Base-by-base conservation (phyloP, 2,888 invertebrate species). In the Eledona agricola region DNA sequence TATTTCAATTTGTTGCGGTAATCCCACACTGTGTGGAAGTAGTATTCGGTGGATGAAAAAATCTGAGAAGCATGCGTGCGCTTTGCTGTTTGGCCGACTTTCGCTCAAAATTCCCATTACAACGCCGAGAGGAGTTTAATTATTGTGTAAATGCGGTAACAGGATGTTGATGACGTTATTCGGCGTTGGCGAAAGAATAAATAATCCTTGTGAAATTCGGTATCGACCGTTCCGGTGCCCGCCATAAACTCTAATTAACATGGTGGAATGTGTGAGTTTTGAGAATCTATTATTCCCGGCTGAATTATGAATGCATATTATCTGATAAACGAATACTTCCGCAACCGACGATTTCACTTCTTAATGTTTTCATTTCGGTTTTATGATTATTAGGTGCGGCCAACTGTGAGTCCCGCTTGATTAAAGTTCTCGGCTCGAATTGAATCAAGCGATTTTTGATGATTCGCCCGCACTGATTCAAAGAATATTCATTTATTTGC, bases 291-390 rank as follows among this genome's bases (percentile, higher is more conserved):
- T 51, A 38, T 51, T 26, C 43, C 22, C 28, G 6, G 16, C 23
- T 51, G 51, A 51, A 51, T 34, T 51, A 51, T 51, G 51, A 45
- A 43, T 45, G 43, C 15, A 35, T 51, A 51, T 45, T 42, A 51
- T 45, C 51, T 37, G 51, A 51, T 51, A 51, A 45, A 6, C 19
- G 29, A 25, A 32, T 31, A 17, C 15, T 19, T 20, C 49, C 38
- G 29, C 37, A 34, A 45, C 43, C 23, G 12, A 5, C 34, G 17
- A 23, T 11, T 11, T 17, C 20, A 40, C 26, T 52, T 53, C 50
- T 58, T 53, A 55, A 58, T 55, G 55, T 55, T 58, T 55, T 58
- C 58, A 58, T 58, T 58, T 55, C 55, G 45, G 55, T 55, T 58
- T 58, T 58, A 55, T 42, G 58, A 55, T 58, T 55, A 58, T 58